Evolutionary conservation across 1,140 invertebrate species (phyloP), one percentile per base, ranked within the genome.

Genomic region (Tetragonula clypearis): DNA sequence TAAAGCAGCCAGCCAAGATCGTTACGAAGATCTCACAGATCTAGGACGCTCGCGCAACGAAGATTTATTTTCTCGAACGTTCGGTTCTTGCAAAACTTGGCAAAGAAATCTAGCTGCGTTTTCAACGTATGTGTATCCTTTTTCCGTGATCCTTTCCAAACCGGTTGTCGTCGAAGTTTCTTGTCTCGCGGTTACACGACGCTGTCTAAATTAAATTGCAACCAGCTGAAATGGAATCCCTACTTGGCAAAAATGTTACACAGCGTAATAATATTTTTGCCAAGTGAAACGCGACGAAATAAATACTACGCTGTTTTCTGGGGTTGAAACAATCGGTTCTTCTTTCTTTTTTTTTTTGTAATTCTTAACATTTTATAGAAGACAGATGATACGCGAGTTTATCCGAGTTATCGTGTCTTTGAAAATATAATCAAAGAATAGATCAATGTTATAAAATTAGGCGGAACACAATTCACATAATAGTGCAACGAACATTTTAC

Each of bases 1-100:
- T 8, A 19, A 30, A 35, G 60, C 4, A 65, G n/a, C 9, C 21
- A 11, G 60, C 62, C 76, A 83, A 84, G 72, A 60, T 86, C 79
- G 41, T 84, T 62, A 53, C 66, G 5, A 49, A 49, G 41, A 71
- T 56, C 65, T 77, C 58, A 9, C 23, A 15, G 23, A 83, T 83
- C 17, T 75, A 35, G 35, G 26, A 21, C 80, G 66, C n/a, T 21
- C 41, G 17, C 23, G 58, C 30, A 53, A 74, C n/a, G 55, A n/a
- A 41, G 49, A 65, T 83, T 66, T 86, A 86, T 68, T 62, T 6
- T 66, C 41, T 23, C 41, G 23, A 35, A 19, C 55, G 19, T 55
- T 49, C 6, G 53, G 26, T 55, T n/a, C 72, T 58, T 74, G n/a
- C 65, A 53, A 35, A 35, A 79, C 49, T 83, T 74, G 75, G 55